Percentiles rank a stretch among this genome's conserved stretches.
Evolutionary conservation across 2,113 vertebrate genomes (phyloP).

Genomic region (Gymnogyps californianus): DNA sequence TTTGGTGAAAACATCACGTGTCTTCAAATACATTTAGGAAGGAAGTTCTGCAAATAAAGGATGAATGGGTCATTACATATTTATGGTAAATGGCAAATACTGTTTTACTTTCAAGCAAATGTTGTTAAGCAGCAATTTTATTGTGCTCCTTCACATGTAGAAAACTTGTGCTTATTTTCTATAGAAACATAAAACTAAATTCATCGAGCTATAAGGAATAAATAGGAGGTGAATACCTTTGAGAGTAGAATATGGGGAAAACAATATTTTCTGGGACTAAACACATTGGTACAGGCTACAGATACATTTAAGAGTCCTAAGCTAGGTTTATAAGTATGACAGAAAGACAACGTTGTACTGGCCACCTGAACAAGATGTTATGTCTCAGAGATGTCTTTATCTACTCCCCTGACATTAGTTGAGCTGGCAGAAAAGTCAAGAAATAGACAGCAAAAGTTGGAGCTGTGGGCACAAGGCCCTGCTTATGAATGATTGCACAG

Average conservation of each 20-base stretch:
- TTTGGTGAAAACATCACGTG: background rate
- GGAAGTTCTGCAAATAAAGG: background rate
- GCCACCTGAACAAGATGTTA: background rate
- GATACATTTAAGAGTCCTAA: background rate
- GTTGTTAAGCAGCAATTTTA: background rate
- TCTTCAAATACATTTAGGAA: background rate
- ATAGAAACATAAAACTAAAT: background rate
- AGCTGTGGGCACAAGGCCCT: background rate
- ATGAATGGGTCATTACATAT: background rate
- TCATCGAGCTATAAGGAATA: background rate
- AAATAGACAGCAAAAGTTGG: background rate
- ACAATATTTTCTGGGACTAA: background rate
- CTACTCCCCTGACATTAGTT: background rate
- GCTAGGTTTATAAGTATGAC: background rate
- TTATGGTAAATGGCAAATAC: background rate
- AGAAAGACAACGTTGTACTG: background rate
- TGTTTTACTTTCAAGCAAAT: background rate
- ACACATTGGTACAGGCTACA: background rate
- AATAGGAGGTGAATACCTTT: background rate
- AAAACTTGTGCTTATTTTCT: background rate
- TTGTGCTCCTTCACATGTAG: background rate
- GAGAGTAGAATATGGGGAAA: background rate
- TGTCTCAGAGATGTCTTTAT: background rate
- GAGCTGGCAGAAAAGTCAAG: background rate
- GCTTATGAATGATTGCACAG: background rate